Conservation (phyloP, 2,797 vertebrate genomes). For the Xenops minutus region DNA sequence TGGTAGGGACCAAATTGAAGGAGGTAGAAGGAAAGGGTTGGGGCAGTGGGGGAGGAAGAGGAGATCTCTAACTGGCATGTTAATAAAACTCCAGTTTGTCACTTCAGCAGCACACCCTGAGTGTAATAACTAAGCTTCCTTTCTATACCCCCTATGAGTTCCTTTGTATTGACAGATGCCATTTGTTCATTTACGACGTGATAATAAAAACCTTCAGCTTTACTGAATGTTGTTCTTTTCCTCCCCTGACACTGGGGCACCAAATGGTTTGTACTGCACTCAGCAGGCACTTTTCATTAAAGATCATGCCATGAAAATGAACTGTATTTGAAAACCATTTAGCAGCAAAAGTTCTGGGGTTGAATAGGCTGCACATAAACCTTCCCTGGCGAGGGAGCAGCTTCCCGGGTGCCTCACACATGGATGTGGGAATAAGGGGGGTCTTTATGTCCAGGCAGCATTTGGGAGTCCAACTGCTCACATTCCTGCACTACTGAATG, state of each 20-base stretch:
- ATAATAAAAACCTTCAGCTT: conserved; percentile 83
- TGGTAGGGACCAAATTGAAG: conserved; percentile 68
- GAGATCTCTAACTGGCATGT: conserved; percentile 68
- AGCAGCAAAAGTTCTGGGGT: conserved; percentile 11
- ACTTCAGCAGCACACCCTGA: conserved; percentile 68
- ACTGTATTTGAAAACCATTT: conserved; percentile 50
- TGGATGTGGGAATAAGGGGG: not conserved
- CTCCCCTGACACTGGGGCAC: conserved; percentile 75
- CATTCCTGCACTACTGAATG: not conserved
- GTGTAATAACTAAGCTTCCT: conserved; percentile 73
- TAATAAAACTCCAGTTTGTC: conserved; percentile 78
- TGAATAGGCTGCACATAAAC: conserved; percentile 22
- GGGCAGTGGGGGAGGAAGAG: conserved; percentile 44
- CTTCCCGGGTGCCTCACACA: not conserved
- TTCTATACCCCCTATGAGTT: conserved; percentile 59
- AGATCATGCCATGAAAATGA: conserved; percentile 71
- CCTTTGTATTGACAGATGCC: conserved; percentile 83
- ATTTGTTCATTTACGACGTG: conserved; percentile 84
- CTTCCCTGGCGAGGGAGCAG: not conserved
- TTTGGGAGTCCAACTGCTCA: not conserved
- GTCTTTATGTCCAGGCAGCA: not conserved
- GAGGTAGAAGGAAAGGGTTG: conserved; percentile 64
- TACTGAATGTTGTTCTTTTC: conserved; percentile 74
- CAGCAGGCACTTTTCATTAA: conserved; percentile 78
- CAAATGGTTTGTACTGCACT: conserved; percentile 77